Evolutionary conservation across 2,113 vertebrate genomes (phyloP), one percentile per base, ranked within the genome.

Genomic region (Perca fluviatilis): DNA sequence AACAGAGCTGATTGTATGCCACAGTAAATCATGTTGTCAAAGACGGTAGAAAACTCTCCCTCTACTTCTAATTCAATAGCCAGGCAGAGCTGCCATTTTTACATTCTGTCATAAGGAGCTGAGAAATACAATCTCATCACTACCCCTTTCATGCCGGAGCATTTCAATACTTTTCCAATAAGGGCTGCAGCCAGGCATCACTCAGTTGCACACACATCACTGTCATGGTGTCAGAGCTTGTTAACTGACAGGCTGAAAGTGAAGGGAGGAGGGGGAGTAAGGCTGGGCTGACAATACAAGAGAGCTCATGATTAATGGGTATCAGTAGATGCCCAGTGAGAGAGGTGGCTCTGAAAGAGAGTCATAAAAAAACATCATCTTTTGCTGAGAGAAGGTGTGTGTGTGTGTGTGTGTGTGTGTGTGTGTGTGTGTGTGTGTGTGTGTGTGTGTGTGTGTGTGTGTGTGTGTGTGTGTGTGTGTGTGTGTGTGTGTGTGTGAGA

Each of bases 211-310:
- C 90, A 89, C 91, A 90, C 90, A 89, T 91, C 92, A 92, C 87
- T 93, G 91, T 93, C 92, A 92, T 77, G 68, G 91, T 93, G 92
- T 92, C 93, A 89, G 83, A 80, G 84, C 90, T 93, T 92, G 92
- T 94, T 94, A 94, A 92, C 61, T 92, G 92, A 92, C 84, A 93
- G 93, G 91, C 91, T 93, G 92, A 92, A 91, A 95, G 94, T 90
- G 93, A 93, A 71, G 74, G 77, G 80, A 77, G 91, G 82, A 69
- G 76, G 36, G 27, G 80, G 57, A 12, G 73, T 19, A 30, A 78
- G 75, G 77, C 74, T 46, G 25, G 70, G 83, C 62, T 92, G 93
- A 92, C 91, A 91, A 92, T 87, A 89, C 86, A 85, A 86, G 77
- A 65, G 88, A 90, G 88, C 88, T 82, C 79, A 88, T 94, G 94